Evolutionary conservation across 2,888 invertebrate species (phyloP).

Genomic region (Ecdyonurus torrentis): DNA sequence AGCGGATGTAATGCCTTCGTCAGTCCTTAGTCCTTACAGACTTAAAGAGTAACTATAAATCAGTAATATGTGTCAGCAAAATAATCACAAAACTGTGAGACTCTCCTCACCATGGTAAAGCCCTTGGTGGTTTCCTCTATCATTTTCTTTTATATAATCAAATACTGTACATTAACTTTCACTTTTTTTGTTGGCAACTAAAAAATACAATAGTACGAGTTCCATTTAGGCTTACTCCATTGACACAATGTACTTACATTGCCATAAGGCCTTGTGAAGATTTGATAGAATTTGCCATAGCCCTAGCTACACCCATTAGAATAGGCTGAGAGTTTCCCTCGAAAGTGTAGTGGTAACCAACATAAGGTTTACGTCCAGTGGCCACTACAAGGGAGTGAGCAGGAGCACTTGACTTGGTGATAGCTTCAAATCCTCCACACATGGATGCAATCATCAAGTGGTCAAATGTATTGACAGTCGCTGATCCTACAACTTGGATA

Average conservation of each 20-base stretch:
- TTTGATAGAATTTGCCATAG: constrained; percentile 75
- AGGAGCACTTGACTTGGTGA: constrained; percentile 44
- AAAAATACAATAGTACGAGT: no score
- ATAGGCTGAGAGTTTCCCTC: constrained; percentile 69
- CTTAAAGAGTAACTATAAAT: no score
- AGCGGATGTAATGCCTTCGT: no score
- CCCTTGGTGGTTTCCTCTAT: no score
- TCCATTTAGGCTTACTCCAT: no score
- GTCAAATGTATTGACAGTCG: constrained; percentile 62
- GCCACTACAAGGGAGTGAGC: constrained; percentile 58
- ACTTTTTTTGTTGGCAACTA: no score
- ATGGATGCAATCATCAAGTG: constrained; percentile 68
- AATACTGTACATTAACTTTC: no score
- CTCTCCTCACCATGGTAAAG: no score
- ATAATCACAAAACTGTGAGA: no score
- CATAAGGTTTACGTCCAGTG: constrained; percentile 64
- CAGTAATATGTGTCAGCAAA: no score
- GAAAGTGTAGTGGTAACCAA: constrained; percentile 77
- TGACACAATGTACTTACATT: constrained; percentile 41
- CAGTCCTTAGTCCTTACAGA: no score
- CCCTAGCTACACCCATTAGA: constrained; percentile 81
- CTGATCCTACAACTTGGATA: constrained; percentile 56
- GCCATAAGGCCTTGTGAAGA: constrained; percentile 31
- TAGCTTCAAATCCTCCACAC: constrained; percentile 50
- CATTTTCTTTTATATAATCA: no score